phyloP scores from a whole-genome alignment of 2,888 invertebrate species.

The Tipula unca region DNA sequence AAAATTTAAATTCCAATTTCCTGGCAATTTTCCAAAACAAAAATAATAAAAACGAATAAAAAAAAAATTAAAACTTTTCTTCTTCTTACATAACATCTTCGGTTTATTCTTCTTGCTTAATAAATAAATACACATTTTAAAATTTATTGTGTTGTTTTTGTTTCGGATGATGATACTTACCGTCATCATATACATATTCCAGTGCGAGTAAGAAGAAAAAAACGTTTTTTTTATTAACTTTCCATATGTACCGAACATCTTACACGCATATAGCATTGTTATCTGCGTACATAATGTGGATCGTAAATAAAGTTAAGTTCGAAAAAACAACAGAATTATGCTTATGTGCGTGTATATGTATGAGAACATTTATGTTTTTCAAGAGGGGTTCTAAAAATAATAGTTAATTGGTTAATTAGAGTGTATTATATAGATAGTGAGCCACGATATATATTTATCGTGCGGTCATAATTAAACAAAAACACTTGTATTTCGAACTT shows the following conservation, averaged over 20 bases:
- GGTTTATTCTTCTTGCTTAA: not conserved
- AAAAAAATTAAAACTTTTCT: not conserved
- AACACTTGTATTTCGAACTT: not conserved
- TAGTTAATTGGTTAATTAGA: not conserved
- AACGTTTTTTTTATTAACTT: not conserved
- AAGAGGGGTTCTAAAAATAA: constrained; percentile 9
- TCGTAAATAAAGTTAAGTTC: not conserved
- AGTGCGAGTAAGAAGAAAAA: not conserved
- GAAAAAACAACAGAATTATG: not conserved
- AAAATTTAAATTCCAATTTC: not conserved
- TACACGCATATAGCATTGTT: not conserved
- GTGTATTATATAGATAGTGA: not conserved
- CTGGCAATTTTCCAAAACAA: not conserved
- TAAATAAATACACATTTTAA: not conserved
- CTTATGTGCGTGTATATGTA: not conserved
- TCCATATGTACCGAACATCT: not conserved
- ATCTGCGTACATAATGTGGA: not conserved
- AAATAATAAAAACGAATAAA: not conserved
- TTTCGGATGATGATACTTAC: not conserved
- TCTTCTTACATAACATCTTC: not conserved
- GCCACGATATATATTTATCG: not conserved
- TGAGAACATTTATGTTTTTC: not conserved
- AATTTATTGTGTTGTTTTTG: not conserved
- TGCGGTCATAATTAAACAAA: not conserved
- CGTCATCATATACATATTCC: not conserved